Base-by-base conservation (phyloP, 2,888 invertebrate genomes). In the Ochropleura plecta region DNA sequence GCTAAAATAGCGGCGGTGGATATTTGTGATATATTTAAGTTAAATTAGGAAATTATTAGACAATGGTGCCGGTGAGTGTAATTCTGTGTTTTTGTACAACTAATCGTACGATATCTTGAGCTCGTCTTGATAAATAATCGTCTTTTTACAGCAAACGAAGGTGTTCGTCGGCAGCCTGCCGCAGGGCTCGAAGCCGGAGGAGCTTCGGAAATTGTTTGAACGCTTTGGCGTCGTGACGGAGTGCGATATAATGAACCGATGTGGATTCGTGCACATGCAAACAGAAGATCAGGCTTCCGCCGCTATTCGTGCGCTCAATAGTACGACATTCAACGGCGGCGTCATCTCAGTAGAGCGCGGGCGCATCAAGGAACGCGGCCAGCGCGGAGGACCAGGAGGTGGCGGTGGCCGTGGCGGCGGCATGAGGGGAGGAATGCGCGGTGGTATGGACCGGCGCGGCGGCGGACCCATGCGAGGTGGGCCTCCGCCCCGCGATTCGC, bases 81-180 rank as follows among this genome's bases (percentile, higher is more conserved):
- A 67, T 55, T 55, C 70, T 44, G 75, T 75, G 63, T 82, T 66
- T 42, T 70, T 64, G 0, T 44, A 60, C 44, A 42, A 53, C 18
- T 20, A n/a, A 30, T 20, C 40, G n/a, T 14, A 30, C n/a, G 14
- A 30, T 69, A 40, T 42, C 49, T 30, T 0, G 70, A 40, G 60
- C 49, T 60, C 7, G 46, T 30, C n/a, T 20, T 73, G 10, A 86
- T 60, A 76, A 71, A 75, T 82, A 60, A 81, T 78, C 76, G 49
- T 84, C 69, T 87, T 70, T 79, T 95, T 96, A 79, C 95, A 97
- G 97, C 97, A 98, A 95, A 98, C 98, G 77, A 99, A 99, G 96
- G 98, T 99, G 88, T 99, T 99, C 97, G 98, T 99, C 91, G 99
- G 99, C 84, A 98, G 99, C 94, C 95, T 99, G 92, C 98, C 98